Conservation (phyloP, 1,140 invertebrate genomes). For the Drosophila paulistorum region DNA sequence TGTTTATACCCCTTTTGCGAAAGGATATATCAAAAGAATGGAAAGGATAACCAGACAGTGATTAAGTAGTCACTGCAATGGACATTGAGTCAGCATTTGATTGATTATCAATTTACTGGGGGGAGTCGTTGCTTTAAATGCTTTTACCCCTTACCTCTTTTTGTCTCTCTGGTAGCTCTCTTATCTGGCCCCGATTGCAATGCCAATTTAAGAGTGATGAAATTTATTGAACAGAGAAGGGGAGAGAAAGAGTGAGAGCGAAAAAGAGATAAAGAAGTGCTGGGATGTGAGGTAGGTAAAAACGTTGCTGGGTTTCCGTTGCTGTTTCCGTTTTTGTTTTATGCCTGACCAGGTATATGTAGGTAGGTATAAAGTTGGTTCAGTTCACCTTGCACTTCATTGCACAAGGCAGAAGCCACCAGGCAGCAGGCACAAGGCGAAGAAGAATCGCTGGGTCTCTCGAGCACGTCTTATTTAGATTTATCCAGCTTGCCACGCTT, state of each 20-base stretch:
- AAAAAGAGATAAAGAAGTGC: not conserved
- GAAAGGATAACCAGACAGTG: constrained; percentile 68
- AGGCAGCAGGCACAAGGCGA: constrained; percentile 49
- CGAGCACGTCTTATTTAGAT: constrained; percentile 79
- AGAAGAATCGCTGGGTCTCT: constrained; percentile 22
- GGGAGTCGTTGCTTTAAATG: constrained; percentile 36
- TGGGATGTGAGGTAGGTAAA: constrained; percentile 3
- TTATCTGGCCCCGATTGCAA: constrained; percentile 35
- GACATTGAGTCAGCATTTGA: constrained; percentile 60
- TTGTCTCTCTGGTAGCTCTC: not conserved
- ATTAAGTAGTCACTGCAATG: constrained; percentile 65
- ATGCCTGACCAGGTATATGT: constrained; percentile 41
- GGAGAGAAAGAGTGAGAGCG: not conserved
- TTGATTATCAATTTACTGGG: constrained; percentile 76
- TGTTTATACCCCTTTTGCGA: not conserved
- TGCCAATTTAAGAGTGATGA: constrained; percentile 62
- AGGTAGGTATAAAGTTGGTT: constrained; percentile 21
- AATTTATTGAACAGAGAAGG: constrained; percentile 65
- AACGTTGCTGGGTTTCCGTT: constrained; percentile 51
- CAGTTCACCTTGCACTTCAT: constrained; percentile 69
- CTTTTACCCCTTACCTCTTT: constrained; percentile 10
- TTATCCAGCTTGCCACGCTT: constrained; percentile 74
- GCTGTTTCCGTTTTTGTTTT: constrained; percentile 45
- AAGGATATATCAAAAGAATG: constrained; percentile 14
- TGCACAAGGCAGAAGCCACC: constrained; percentile 51